Conservation (phyloP, 2,797 vertebrate genomes). For the Anomalospiza imberbis region DNA sequence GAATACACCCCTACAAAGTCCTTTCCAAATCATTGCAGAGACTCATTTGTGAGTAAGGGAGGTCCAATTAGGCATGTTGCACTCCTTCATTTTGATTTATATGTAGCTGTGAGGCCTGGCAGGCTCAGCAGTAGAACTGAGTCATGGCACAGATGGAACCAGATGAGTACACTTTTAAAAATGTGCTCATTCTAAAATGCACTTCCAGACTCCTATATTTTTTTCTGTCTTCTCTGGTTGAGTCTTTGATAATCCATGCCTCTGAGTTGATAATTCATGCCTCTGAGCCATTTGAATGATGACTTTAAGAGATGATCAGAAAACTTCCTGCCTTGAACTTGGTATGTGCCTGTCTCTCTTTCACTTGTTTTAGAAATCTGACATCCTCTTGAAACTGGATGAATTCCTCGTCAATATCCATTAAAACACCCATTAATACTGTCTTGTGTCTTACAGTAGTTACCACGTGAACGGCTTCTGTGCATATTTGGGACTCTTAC, state of each 20-base stretch:
- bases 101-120: background rate
- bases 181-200: background rate
- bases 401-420: background rate
- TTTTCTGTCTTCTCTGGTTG: background rate
- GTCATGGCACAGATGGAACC: background rate
- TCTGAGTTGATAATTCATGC: background rate
- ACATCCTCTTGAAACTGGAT: background rate
- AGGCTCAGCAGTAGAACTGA: background rate
- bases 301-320: background rate
- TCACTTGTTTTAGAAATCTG: background rate
- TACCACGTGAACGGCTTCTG: background rate
- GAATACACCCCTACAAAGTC: background rate
- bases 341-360: background rate
- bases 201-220: background rate
- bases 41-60: background rate
- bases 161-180: background rate
- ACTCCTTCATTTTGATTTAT: background rate
- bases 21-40: background rate
- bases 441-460: background rate
- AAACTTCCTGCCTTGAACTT: background rate
- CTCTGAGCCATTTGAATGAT: background rate
- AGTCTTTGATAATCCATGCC: background rate
- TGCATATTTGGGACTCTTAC: background rate
- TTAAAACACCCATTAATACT: background rate
- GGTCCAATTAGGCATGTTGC: accelerated